phyloP scores from a whole-genome alignment of 2,888 invertebrate species.

The Pyrochroa serraticornis region DNA sequence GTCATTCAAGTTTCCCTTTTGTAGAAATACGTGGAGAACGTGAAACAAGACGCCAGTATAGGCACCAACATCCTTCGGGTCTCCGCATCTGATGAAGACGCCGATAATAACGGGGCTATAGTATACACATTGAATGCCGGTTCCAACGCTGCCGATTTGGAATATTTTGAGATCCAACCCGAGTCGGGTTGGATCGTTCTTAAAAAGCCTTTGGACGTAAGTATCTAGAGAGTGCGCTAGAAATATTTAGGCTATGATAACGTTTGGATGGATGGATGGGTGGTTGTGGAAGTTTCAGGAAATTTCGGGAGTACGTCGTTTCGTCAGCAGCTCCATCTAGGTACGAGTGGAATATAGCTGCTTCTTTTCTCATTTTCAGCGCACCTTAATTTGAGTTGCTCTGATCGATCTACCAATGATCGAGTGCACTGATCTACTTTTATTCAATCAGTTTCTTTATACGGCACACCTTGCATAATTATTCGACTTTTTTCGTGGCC shows the following conservation, averaged over 20 bases:
- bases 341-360: conserved; percentile 59
- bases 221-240: conserved; percentile 60
- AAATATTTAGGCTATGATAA: conserved; percentile 32
- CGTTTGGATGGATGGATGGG: conserved; percentile 31
- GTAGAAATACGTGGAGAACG: conserved; percentile 96
- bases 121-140: conserved; percentile 90
- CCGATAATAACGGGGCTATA: conserved; percentile 95
- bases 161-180: conserved; percentile 95
- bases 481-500: conserved; percentile 21
- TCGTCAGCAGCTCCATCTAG: conserved; percentile 37
- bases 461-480: conserved; percentile 65
- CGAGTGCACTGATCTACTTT: conserved; percentile 59
- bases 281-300: conserved; percentile 29
- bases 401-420: conserved; percentile 54
- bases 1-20: conserved; percentile 49
- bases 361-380: conserved; percentile 73
- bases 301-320: conserved; percentile 1
- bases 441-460: conserved; percentile 66
- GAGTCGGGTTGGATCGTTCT: conserved; percentile 97
- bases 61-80: conserved; percentile 93
- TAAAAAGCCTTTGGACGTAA: conserved; percentile 95
- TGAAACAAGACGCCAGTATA: conserved; percentile 95
- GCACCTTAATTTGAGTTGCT: conserved; percentile 76
- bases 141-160: conserved; percentile 85
- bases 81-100: conserved; percentile 96